phyloP scores from a whole-genome alignment of 2,888 invertebrate species.

The Syrphus vitripennis region DNA sequence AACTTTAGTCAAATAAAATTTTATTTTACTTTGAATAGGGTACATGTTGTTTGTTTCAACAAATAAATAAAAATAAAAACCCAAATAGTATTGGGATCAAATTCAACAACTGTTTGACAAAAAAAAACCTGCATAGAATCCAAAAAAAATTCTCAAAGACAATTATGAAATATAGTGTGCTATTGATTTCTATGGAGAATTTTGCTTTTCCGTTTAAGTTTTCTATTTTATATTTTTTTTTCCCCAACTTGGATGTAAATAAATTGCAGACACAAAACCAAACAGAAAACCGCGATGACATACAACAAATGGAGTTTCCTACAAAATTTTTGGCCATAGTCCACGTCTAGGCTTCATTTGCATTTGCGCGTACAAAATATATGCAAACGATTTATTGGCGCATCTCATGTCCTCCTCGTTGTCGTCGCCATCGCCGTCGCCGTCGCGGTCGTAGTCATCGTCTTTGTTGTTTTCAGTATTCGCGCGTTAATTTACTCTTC shows the following conservation, averaged over 20 bases:
- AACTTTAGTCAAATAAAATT: neutral
- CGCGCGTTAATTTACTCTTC: conserved; percentile 49
- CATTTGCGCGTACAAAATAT: conserved; percentile 29
- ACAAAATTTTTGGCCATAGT: conserved; percentile 7
- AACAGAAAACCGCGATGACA: neutral
- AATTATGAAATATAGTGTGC: too few relatives aligned
- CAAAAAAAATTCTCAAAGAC: too few relatives aligned
- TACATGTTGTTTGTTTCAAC: neutral
- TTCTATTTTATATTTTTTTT: neutral
- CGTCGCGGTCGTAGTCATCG: neutral
- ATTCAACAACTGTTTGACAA: too few relatives aligned
- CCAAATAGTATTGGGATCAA: too few relatives aligned
- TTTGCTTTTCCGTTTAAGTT: too few relatives aligned
- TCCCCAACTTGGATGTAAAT: neutral
- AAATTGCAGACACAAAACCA: neutral
- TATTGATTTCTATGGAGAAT: too few relatives aligned
- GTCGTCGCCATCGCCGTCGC: neutral
- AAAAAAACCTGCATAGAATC: too few relatives aligned
- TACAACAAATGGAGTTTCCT: neutral
- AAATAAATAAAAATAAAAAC: neutral
- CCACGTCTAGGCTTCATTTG: conserved; percentile 30
- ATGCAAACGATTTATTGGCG: conserved; percentile 42
- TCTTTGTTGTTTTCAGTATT: conserved; percentile 7
- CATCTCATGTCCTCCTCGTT: conserved; percentile 13
- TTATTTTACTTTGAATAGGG: neutral